phyloP scores from a whole-genome alignment of 2,113 vertebrate species.

The Brachionichthys hirsutus region DNA sequence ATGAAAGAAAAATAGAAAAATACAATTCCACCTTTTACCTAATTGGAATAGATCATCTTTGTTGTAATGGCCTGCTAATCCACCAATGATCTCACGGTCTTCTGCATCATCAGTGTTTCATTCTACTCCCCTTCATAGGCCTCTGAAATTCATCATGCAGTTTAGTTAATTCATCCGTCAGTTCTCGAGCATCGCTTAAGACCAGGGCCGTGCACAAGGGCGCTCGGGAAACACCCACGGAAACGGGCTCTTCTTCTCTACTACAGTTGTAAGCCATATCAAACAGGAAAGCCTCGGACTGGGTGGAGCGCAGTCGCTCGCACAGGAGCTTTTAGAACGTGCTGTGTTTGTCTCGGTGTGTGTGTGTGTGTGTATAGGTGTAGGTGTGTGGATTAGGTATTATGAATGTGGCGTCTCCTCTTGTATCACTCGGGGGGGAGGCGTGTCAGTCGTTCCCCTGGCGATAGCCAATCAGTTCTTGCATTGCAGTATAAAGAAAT shows the following conservation, averaged over 20 bases:
- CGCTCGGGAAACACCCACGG: conserved; percentile 22
- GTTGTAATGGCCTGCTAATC: not conserved
- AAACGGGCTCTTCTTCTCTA: conserved; percentile 36
- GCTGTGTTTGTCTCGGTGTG: conserved; percentile 23
- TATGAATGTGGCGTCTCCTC: conserved; percentile 50
- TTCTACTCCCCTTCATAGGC: conserved; percentile 54
- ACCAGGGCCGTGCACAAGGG: conserved; percentile 33
- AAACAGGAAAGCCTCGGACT: conserved; percentile 65
- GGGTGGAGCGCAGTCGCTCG: conserved; percentile 42
- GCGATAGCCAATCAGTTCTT: conserved; percentile 82
- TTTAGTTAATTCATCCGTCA: conserved; percentile 51
- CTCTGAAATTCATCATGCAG: conserved; percentile 68
- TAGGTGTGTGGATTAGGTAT: conserved; percentile 5
- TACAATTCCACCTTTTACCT: conserved; percentile 1
- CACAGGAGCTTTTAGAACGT: conserved; percentile 58
- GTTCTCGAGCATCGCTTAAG: conserved; percentile 64
- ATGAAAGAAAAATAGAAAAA: not conserved
- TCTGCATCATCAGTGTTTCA: conserved; percentile 45
- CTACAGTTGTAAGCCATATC: conserved; percentile 73
- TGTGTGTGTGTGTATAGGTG: not conserved
- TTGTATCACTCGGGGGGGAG: conserved; percentile 69
- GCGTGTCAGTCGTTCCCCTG: conserved; percentile 64
- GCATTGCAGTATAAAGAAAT: conserved; percentile 78
- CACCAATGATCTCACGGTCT: conserved; percentile 28
- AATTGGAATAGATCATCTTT: conserved; percentile 6